phyloP scores from a whole-genome alignment of 1,140 invertebrate genomes.

The Drosophila sp. region DNA sequence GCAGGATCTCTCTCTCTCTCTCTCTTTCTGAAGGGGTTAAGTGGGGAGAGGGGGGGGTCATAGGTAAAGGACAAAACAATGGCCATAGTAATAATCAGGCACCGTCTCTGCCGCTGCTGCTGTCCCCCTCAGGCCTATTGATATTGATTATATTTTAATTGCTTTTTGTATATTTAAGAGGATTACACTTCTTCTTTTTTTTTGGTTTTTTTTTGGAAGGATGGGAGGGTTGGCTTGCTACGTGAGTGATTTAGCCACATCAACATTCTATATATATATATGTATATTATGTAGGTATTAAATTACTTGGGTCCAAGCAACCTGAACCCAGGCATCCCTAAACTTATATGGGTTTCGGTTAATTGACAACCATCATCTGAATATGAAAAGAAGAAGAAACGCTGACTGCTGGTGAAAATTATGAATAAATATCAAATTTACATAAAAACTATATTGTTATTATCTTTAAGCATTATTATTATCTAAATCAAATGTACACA shows the following conservation, averaged over 20 bases:
- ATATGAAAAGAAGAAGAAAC: background rate
- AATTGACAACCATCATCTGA: background rate
- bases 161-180: conserved; percentile 52
- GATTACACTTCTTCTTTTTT: conserved; percentile 24
- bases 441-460: too few relatives aligned
- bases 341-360: background rate
- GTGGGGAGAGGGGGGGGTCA: background rate
- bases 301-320: background rate
- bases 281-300: background rate
- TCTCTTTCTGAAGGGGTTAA: background rate
- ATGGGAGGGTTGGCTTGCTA: background rate
- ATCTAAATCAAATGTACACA: too few relatives aligned
- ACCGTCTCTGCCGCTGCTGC: background rate
- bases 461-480: too few relatives aligned
- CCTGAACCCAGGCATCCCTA: background rate
- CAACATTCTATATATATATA: background rate
- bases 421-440: too few relatives aligned
- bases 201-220: background rate
- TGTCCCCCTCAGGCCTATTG: background rate
- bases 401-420: background rate
- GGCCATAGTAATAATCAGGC: conserved; percentile 4
- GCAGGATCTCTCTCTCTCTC: too few relatives aligned
- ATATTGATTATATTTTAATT: conserved; percentile 65
- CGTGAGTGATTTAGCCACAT: conserved; percentile 12
- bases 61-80: background rate